Conservation (phyloP, 2,888 invertebrate genomes). For the Melipona beecheii region DNA sequence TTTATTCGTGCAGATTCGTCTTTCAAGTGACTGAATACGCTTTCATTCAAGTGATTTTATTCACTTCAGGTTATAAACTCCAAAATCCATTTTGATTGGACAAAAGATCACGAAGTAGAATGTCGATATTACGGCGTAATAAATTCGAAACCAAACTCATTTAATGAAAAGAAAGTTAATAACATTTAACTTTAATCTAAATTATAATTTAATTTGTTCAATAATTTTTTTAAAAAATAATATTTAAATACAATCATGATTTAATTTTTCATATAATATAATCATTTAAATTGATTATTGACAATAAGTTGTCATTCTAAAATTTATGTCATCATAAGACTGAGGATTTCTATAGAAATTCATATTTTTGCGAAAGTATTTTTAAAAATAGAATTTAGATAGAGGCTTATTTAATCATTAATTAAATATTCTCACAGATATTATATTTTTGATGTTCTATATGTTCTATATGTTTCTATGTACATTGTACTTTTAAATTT, state of each 20-base stretch:
- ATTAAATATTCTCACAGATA: too few relatives aligned
- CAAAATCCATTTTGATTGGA: conserved; percentile 24
- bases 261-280: not conserved
- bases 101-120: conserved; percentile 49
- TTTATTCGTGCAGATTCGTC: conserved; percentile 40
- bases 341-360: too few relatives aligned
- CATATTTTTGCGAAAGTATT: too few relatives aligned
- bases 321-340: not conserved
- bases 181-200: not conserved
- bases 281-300: not conserved
- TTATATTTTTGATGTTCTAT: not conserved
- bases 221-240: too few relatives aligned
- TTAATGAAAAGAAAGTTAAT: not conserved
- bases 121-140: conserved; percentile 3
- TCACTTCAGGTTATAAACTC: conserved; percentile 45
- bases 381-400: too few relatives aligned
- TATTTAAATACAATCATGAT: too few relatives aligned
- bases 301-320: not conserved
- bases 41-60: conserved; percentile 68
- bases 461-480: too few relatives aligned
- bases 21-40: conserved; percentile 57
- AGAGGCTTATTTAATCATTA: too few relatives aligned
- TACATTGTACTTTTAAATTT: too few relatives aligned
- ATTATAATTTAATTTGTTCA: too few relatives aligned
- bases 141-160: not conserved